phyloP scores from a whole-genome alignment of 1,140 invertebrate species.

The Tachypleus tridentatus region DNA sequence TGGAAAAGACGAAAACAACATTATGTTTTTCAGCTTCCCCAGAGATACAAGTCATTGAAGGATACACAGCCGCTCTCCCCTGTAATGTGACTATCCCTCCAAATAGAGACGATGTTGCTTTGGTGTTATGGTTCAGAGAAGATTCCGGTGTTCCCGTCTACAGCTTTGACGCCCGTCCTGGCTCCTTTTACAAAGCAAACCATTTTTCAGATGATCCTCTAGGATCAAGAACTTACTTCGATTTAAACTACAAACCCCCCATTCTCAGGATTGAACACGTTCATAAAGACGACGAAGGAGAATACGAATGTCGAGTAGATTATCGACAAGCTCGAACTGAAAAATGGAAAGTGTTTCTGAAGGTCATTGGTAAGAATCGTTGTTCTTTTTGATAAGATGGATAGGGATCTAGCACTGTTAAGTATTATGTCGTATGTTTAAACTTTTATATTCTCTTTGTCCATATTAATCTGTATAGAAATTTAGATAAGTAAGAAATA shows the following conservation, averaged over 20 bases:
- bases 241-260: slow-evolving; percentile 29
- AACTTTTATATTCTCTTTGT: no score
- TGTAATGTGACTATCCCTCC: slow-evolving; percentile 48
- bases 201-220: slow-evolving; percentile 20
- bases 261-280: slow-evolving; percentile 63
- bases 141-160: slow-evolving; percentile 22
- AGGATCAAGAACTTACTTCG: slow-evolving; percentile 14
- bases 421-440: no score
- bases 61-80: slow-evolving; percentile 41
- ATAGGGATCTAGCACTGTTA: no score
- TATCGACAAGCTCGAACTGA: slow-evolving; percentile 78
- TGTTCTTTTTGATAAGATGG: no score
- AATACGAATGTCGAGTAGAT: slow-evolving; percentile 73
- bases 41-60: slow-evolving; percentile 10
- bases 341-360: slow-evolving; percentile 76
- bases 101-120: slow-evolving; percentile 53
- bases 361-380: slow-evolving; percentile 65
- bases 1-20: no score
- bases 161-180: slow-evolving; percentile 19
- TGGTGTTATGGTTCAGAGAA: slow-evolving; percentile 78
- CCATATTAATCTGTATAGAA: no score
- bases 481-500: no score
- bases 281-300: slow-evolving; percentile 64
- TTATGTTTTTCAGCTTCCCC: slow-evolving; percentile 7
- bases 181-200: slow-evolving; percentile 12